A percentile compares a stretch with the other conserved stretches of the same genome.
Evolutionary conservation across 2,113 vertebrate genomes (phyloP).

Genomic region (Nycticebus coucang): DNA sequence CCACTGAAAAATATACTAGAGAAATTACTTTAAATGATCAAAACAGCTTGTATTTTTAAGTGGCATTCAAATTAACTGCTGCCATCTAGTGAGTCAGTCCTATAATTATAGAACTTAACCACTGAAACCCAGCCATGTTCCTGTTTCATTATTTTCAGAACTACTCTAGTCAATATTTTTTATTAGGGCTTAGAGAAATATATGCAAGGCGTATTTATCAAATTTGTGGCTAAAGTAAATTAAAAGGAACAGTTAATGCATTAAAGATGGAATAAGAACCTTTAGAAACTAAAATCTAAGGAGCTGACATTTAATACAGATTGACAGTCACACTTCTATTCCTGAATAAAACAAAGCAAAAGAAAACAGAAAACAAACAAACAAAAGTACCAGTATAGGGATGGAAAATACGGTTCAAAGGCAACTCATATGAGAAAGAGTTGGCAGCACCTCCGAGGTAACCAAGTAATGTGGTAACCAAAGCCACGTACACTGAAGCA

Average conservation of each 20-base stretch:
- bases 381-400: background rate
- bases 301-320: background rate
- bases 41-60: background rate
- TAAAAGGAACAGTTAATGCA: background rate
- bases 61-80: rapidly evolving
- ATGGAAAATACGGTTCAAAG: background rate
- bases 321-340: background rate
- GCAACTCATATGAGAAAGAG: background rate
- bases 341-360: slow-evolving; percentile 1
- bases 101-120: background rate
- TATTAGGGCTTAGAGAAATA: background rate
- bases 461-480: background rate
- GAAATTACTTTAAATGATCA: background rate
- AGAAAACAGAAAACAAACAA: background rate
- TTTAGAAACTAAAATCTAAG: background rate
- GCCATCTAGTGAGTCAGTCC: rapidly evolving
- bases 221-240: background rate
- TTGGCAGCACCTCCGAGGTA: background rate
- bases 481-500: background rate
- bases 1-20: background rate
- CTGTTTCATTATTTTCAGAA: background rate
- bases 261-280: background rate
- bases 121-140: background rate
- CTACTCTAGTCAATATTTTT: background rate
- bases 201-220: background rate